A percentile compares a stretch with the other conserved stretches of the same genome.
Conservation (phyloP, 2,888 invertebrate genomes). For the Agonum fuliginosum region DNA sequence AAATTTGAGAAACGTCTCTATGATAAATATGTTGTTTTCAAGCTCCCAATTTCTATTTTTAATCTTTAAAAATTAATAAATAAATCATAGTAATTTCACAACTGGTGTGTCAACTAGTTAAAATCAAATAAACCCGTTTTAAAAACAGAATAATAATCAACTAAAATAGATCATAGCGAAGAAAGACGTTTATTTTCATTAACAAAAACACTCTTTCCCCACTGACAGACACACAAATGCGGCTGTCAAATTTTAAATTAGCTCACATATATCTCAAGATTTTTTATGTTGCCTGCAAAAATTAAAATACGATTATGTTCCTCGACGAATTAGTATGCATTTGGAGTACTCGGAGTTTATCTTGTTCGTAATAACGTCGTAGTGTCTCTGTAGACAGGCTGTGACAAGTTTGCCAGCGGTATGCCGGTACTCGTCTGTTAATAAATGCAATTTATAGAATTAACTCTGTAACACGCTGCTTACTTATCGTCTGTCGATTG, state of each 20-base stretch:
- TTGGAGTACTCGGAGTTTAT: slow-evolving; percentile 37
- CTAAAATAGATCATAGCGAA: slow-evolving; percentile 3
- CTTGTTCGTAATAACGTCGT: slow-evolving; percentile 43
- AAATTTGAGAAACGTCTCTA: background rate
- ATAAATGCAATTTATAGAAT: slow-evolving; percentile 46
- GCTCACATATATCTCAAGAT: slow-evolving; percentile 11
- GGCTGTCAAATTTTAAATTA: slow-evolving; percentile 26
- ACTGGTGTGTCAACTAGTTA: slow-evolving; percentile 8
- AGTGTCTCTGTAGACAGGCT: slow-evolving; percentile 20
- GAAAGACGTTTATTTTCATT: background rate
- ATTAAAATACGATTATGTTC: slow-evolving; percentile 20
- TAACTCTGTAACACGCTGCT: slow-evolving; percentile 34
- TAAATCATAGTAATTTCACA: slow-evolving; percentile 19
- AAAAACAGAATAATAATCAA: slow-evolving; percentile 37
- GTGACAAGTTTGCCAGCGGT: slow-evolving; percentile 10
- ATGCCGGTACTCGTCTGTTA: slow-evolving; percentile 50
- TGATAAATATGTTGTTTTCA: background rate
- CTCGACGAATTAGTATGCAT: slow-evolving; percentile 50
- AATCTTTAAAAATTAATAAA: slow-evolving; percentile 16
- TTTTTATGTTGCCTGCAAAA: slow-evolving; percentile 1
- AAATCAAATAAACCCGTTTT: slow-evolving; percentile 40
- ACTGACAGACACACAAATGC: slow-evolving; percentile 36
- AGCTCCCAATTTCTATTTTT: background rate
- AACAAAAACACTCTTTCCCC: slow-evolving; percentile 25
- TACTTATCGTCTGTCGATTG: slow-evolving; percentile 25